Evolutionary conservation across 2,113 vertebrate genomes (phyloP).

Genomic region (Lichenostomus cassidix): DNA sequence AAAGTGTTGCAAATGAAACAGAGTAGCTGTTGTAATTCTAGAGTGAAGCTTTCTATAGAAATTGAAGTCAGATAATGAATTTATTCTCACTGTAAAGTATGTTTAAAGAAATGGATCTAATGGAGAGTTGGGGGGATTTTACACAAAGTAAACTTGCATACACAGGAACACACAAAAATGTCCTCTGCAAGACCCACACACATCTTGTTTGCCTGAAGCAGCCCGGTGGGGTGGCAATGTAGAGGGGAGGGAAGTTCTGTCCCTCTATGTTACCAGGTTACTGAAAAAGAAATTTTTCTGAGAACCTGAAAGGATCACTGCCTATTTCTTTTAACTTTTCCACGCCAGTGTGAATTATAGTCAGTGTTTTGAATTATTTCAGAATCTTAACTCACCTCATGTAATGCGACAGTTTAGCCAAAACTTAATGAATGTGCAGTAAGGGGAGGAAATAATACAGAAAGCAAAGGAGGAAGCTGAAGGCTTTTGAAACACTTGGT

Average conservation of each 20-base stretch:
- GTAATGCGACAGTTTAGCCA: background rate
- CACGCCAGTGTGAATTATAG: background rate
- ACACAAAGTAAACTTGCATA: background rate
- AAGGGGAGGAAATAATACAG: background rate
- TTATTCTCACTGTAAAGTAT: background rate
- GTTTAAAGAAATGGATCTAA: background rate
- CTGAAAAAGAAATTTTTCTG: background rate
- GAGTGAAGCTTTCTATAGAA: background rate
- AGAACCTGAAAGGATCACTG: background rate
- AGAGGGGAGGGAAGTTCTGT: background rate
- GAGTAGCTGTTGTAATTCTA: background rate
- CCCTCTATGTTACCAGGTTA: background rate
- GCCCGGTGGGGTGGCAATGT: background rate
- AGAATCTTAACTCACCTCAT: background rate
- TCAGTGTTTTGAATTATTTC: background rate
- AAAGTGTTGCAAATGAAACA: background rate
- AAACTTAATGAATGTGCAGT: background rate
- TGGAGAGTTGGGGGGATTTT: background rate
- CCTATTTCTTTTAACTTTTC: background rate
- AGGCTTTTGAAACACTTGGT: background rate
- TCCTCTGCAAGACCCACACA: background rate
- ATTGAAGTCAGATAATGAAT: background rate
- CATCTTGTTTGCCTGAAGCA: background rate
- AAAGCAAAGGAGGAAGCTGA: background rate
- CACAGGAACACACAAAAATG: rapidly evolving